These are phyloP conservation scores for Falcaria lacertinaria DNA, from an alignment of 2,888 invertebrate species.

Conservation along the genomic window DNA sequence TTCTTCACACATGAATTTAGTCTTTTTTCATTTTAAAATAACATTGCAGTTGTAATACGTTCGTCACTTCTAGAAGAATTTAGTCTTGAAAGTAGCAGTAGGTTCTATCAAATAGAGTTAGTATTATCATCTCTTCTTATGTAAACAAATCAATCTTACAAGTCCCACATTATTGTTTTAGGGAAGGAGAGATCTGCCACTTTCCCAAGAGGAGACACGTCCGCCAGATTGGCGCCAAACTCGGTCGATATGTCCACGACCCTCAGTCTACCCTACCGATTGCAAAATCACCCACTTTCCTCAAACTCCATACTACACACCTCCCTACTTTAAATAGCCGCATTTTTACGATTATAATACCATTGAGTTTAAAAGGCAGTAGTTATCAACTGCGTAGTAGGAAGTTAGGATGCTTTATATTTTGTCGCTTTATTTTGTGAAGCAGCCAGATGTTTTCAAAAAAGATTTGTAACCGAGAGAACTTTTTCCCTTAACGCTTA, in stretches of 20 bases:
- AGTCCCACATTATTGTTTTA: constrained; percentile 11
- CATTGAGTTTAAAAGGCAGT: background rate
- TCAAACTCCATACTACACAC: constrained; percentile 2
- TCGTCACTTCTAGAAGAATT: too few relatives aligned
- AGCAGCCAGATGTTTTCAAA: constrained; percentile 20
- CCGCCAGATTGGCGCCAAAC: constrained; percentile 43
- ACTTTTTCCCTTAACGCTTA: too few relatives aligned
- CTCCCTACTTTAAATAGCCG: background rate
- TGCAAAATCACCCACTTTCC: constrained; percentile 4
- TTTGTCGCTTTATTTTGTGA: constrained; percentile 13
- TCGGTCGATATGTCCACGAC: constrained; percentile 46
- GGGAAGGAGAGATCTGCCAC: constrained; percentile 15
- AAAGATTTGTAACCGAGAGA: background rate
- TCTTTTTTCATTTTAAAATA: too few relatives aligned
- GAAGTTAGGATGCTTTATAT: constrained; percentile 6
- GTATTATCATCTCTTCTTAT: too few relatives aligned
- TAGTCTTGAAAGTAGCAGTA: too few relatives aligned
- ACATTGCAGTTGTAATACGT: too few relatives aligned
- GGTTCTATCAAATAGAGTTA: too few relatives aligned
- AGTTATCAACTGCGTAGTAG: background rate
- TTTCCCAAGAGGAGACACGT: constrained; percentile 20
- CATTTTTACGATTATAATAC: background rate
- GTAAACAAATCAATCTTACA: background rate
- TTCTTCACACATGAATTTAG: too few relatives aligned
- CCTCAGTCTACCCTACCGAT: constrained; percentile 21